Percentiles rank a stretch among this genome's conserved stretches.
Conservation (phyloP, 2,797 vertebrate species). For the Ambastaia sidthimunki region DNA sequence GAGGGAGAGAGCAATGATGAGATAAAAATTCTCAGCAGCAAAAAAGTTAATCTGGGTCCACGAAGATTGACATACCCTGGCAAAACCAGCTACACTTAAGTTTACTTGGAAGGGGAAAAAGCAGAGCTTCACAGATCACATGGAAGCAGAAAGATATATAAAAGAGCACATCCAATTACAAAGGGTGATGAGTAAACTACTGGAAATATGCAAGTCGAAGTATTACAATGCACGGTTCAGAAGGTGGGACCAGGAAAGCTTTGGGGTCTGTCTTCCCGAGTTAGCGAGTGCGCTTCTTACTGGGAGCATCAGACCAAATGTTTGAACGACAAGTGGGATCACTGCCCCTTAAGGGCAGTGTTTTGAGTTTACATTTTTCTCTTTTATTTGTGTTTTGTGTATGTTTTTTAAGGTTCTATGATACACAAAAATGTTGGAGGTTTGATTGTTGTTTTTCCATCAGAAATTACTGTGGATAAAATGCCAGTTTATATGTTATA, state of each 20-base stretch:
- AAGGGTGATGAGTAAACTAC: background rate
- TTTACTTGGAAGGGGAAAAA: background rate
- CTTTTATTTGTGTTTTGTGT: background rate
- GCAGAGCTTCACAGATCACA: background rate
- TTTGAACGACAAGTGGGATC: background rate
- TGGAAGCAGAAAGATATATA: too few relatives aligned
- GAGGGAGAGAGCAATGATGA: conserved; percentile 10
- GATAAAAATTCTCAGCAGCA: background rate
- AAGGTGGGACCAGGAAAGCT: background rate
- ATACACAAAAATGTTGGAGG: background rate
- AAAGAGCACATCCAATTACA: too few relatives aligned
- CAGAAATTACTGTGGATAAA: background rate
- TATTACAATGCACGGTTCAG: too few relatives aligned
- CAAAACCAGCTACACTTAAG: background rate
- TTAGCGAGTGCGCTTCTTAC: background rate
- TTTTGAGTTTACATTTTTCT: background rate
- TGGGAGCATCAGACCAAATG: background rate
- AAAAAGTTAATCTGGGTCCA: background rate
- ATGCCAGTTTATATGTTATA: conserved; percentile 2
- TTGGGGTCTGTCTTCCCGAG: background rate
- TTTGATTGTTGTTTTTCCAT: background rate
- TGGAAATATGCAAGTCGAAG: background rate
- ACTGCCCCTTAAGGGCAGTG: background rate
- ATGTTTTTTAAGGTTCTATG: background rate
- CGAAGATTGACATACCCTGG: background rate